Conservation (phyloP, 2,888 invertebrate genomes). For the Empis livida region DNA sequence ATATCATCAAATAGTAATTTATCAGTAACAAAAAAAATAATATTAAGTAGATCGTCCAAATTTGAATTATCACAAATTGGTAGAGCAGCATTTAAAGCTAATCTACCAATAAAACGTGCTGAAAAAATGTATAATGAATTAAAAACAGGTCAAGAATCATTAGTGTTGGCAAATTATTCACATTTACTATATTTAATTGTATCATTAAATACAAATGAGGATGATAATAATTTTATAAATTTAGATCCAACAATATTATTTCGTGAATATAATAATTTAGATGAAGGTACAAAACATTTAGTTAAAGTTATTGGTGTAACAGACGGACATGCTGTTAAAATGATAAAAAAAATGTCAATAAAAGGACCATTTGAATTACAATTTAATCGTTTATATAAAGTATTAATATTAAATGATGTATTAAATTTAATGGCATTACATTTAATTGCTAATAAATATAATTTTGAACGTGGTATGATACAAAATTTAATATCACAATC, state of each 20-base stretch:
- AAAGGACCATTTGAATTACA: conserved; percentile 36
- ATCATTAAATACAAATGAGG: conserved; percentile 26
- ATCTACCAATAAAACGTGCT: conserved; percentile 53
- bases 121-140: conserved; percentile 63
- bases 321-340: conserved; percentile 54
- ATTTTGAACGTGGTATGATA: conserved; percentile 62
- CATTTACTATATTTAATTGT: conserved; percentile 76
- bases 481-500: conserved; percentile 62
- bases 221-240: conserved; percentile 55
- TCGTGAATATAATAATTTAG: conserved; percentile 47
- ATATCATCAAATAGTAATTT: not conserved
- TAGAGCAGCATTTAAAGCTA: conserved; percentile 74
- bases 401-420: conserved; percentile 70
- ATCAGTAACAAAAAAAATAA: conserved; percentile 16
- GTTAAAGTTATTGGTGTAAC: conserved; percentile 64
- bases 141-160: conserved; percentile 51
- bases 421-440: conserved; percentile 55
- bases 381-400: conserved; percentile 68
- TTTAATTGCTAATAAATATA: conserved; percentile 56
- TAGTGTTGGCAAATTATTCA: conserved; percentile 67
- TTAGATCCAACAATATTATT: conserved; percentile 30
- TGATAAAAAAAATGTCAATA: conserved; percentile 52
- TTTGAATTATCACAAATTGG: conserved; percentile 56
- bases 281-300: conserved; percentile 51
- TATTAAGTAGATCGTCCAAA: conserved; percentile 35